phyloP scores from a whole-genome alignment of 2,888 invertebrate species.

The Silvanus unidentatus region DNA sequence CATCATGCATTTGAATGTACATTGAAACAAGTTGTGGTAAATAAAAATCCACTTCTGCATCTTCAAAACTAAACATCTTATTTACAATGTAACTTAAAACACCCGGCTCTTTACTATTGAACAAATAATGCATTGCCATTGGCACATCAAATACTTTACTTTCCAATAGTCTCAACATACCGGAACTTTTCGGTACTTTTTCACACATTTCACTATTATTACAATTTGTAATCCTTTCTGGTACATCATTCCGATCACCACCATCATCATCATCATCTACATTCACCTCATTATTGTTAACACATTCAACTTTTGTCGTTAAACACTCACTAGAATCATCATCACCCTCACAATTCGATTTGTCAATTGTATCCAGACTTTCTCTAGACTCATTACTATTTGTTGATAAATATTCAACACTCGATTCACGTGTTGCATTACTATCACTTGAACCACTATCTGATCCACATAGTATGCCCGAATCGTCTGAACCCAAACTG shows the following conservation, averaged over 20 bases:
- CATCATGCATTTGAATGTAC: constrained; percentile 97
- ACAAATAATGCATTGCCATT: constrained; percentile 96
- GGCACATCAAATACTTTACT: constrained; percentile 97
- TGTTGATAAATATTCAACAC: constrained; percentile 48
- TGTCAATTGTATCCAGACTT: constrained; percentile 54
- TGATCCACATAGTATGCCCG: constrained; percentile 64
- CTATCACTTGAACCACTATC: constrained; percentile 49
- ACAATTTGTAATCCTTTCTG: constrained; percentile 8
- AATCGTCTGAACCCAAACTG: constrained; percentile 72
- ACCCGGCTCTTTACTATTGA: constrained; percentile 96
- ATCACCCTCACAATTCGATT: constrained; percentile 5
- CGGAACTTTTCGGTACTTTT: constrained; percentile 46
- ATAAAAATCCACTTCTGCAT: constrained; percentile 93
- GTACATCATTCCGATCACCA: constrained; percentile 21
- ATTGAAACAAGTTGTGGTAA: constrained; percentile 96
- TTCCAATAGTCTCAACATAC: constrained; percentile 85
- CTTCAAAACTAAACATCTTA: constrained; percentile 91
- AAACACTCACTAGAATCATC: constrained; percentile 6
- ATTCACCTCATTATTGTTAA: constrained; percentile 21
- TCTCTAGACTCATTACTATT: constrained; percentile 54
- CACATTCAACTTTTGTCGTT: constrained; percentile 1
- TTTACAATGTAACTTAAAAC: constrained; percentile 97
- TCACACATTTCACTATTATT: constrained; percentile 24
- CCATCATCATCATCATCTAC: constrained; percentile 12
- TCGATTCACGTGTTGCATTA: constrained; percentile 48